Evolutionary conservation across 2,888 invertebrate genomes (phyloP), one percentile per base, ranked within the genome.

Genomic region (Sinodicranocentrus sp.): DNA sequence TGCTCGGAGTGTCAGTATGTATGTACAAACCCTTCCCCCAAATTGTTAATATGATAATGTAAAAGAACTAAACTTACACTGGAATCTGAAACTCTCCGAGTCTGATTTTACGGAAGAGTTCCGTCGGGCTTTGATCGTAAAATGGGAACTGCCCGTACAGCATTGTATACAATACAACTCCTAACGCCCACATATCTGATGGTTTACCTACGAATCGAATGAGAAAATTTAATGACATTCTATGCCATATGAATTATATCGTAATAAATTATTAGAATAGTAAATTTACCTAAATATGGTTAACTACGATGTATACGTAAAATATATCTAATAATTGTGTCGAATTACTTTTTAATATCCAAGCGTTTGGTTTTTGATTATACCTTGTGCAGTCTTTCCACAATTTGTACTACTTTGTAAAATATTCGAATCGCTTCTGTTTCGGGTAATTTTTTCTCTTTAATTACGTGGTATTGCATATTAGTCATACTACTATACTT

Each of bases 151-250:
- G 95, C 0, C 95, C 95, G 89, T 94, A 95, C 13, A 95, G 91
- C 94, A 95, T 95, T 0, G 95, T 95, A 90, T 94, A 95, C 0
- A 95, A 90, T 0, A 95, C 94, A 19, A 95, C 95, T 0, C 95
- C 95, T 1, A 95, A 90, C 0, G 95, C 95, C 95, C 95, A 95
- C 94, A 95, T 95, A 90, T 95, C 95, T 0, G 95, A 94, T 0
- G 95, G 95, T 90, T 95, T 95, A 17, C 91, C 91, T 91, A 84
- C 26, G 88, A 48, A 67, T 8, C 1, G 23, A 57, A 28, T n/a
- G n/a, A n/a, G n/a, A n/a, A n/a, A n/a, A n/a, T n/a, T n/a, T n/a
- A n/a, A n/a, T n/a, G n/a, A n/a, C n/a, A n/a, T n/a, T n/a, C n/a
- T n/a, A n/a, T n/a, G n/a, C n/a, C n/a, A n/a, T n/a, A n/a, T n/a